phyloP scores from a whole-genome alignment of 1,140 invertebrate species.

The Drosophila murphyi region DNA sequence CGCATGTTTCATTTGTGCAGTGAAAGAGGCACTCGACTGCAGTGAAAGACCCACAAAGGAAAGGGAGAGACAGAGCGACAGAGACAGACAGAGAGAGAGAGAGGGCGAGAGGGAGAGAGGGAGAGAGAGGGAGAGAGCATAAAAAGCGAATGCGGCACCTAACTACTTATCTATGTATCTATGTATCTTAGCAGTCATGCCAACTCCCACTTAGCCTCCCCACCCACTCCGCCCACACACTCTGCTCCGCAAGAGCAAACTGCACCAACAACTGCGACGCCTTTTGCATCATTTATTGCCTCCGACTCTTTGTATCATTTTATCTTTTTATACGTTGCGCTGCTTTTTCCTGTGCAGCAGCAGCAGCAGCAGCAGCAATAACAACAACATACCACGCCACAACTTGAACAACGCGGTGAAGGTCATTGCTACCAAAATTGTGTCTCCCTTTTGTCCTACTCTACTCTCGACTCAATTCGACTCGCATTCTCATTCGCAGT shows the following conservation, averaged over 20 bases:
- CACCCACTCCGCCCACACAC: background rate
- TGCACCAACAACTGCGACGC: slow-evolving; percentile 48
- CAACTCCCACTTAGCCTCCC: slow-evolving; percentile 3
- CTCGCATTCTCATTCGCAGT: slow-evolving; percentile 49
- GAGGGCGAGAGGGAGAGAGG: background rate
- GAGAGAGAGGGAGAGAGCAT: background rate
- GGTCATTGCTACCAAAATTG: slow-evolving; percentile 84
- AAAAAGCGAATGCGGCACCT: slow-evolving; percentile 59
- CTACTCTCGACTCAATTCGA: slow-evolving; percentile 59
- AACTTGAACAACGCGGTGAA: slow-evolving; percentile 84
- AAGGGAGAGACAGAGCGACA: background rate
- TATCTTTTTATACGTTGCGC: slow-evolving; percentile 51
- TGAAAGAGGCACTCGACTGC: slow-evolving; percentile 31
- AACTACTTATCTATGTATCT: slow-evolving; percentile 13
- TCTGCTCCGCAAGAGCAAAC: slow-evolving; percentile 14
- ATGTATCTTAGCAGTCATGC: slow-evolving; percentile 17
- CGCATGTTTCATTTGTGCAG: slow-evolving; percentile 70
- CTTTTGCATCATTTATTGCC: slow-evolving; percentile 71
- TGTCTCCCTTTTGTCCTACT: slow-evolving; percentile 84
- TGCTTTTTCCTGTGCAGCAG: slow-evolving; percentile 57
- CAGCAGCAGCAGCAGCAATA: slow-evolving; percentile 52
- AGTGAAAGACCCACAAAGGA: slow-evolving; percentile 1
- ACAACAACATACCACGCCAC: slow-evolving; percentile 57
- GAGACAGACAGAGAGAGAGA: background rate
- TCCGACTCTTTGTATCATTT: slow-evolving; percentile 34